phyloP scores from a whole-genome alignment of 2,113 vertebrate genomes.

The Nothocercus nigrocapillus region DNA sequence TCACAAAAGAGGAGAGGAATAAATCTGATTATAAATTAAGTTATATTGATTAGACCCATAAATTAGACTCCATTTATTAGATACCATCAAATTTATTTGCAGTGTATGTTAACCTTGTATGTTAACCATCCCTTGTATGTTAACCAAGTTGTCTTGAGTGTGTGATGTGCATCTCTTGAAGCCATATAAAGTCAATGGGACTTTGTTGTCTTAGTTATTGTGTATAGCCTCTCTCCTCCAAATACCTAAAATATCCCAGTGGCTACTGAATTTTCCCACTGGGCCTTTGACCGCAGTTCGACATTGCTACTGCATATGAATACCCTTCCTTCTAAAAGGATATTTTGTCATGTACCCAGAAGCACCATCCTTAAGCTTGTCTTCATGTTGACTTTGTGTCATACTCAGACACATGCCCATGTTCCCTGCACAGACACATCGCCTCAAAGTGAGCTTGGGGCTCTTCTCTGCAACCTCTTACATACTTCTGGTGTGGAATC shows the following conservation, averaged over 20 bases:
- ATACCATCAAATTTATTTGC: background rate
- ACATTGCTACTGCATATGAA: background rate
- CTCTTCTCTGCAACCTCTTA: background rate
- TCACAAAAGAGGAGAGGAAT: background rate
- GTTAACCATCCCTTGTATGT: background rate
- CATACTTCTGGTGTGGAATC: background rate
- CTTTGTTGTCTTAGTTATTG: background rate
- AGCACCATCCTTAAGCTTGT: background rate
- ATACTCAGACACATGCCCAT: background rate
- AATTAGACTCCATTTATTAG: background rate
- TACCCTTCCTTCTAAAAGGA: background rate
- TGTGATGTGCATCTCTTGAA: background rate
- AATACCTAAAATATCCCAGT: background rate
- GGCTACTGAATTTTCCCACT: background rate
- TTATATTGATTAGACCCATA: background rate
- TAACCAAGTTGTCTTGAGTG: background rate
- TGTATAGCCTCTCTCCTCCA: background rate
- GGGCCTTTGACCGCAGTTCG: background rate
- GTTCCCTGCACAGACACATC: fast-evolving
- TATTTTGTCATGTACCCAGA: background rate
- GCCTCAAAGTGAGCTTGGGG: too few species aligned
- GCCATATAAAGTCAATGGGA: background rate
- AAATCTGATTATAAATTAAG: background rate
- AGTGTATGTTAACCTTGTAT: background rate
- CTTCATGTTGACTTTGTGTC: background rate